Percentiles rank a stretch among this genome's conserved stretches.
phyloP scores from a whole-genome alignment of 2,888 invertebrate genomes.

The Drosophila demipolita region DNA sequence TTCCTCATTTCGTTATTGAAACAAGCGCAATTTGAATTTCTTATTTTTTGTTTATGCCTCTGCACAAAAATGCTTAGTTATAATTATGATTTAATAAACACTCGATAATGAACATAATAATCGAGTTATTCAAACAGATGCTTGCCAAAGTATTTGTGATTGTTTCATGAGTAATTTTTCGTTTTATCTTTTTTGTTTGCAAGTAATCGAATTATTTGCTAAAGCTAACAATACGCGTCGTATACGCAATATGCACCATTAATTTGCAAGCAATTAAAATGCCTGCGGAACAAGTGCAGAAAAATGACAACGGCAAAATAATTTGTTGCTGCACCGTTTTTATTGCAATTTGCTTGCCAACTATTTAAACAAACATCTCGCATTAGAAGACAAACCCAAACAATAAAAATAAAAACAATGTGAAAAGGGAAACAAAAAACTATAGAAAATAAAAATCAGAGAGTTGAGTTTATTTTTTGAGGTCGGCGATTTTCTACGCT shows the following conservation, averaged over 20 bases:
- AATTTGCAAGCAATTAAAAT: conserved; percentile 76
- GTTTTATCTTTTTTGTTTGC: conserved; percentile 49
- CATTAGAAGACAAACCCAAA: conserved; percentile 3
- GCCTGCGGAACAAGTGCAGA: conserved; percentile 58
- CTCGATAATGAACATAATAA: conserved; percentile 18
- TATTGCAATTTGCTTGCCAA: conserved; percentile 59
- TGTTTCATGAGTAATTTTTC: conserved; percentile 52
- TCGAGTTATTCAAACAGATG: conserved; percentile 19
- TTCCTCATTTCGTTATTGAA: conserved; percentile 13
- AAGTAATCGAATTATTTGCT: conserved; percentile 38
- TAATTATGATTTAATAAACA: conserved; percentile 46
- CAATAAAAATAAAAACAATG: conserved; percentile 6
- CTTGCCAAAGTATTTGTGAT: conserved; percentile 50
- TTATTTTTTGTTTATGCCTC: conserved; percentile 13
- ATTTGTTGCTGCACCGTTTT: conserved; percentile 55
- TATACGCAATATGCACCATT: conserved; percentile 71
- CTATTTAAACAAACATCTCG: conserved; percentile 41
- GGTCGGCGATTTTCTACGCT: background rate
- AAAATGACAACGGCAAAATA: conserved; percentile 41
- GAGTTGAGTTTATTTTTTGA: background rate
- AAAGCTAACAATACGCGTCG: conserved; percentile 42
- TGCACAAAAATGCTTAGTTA: conserved; percentile 38
- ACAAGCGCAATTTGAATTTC: conserved; percentile 1
- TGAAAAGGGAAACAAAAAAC: background rate
- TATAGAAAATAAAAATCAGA: background rate